Conservation (phyloP, 2,888 invertebrate species). For the Omphaloscelis lunosa region DNA sequence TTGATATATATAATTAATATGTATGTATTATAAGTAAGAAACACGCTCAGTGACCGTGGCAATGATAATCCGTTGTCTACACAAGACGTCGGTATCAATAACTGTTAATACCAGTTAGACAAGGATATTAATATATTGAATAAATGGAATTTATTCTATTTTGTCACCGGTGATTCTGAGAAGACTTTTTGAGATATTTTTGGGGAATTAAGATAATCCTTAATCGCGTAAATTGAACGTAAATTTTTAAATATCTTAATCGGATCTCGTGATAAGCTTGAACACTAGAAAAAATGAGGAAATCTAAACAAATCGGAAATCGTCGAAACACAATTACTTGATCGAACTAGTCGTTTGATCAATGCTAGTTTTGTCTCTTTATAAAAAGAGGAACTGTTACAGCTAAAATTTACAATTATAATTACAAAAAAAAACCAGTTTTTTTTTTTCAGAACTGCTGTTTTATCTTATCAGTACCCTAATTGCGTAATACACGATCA, state of each 20-base stretch:
- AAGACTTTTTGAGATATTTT: constrained; percentile 1
- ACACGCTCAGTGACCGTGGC: constrained; percentile 48
- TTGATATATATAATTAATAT: constrained; percentile 41
- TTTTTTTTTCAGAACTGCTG: background rate
- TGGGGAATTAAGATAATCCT: constrained; percentile 4
- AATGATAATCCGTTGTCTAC: constrained; percentile 54
- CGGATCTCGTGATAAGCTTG: constrained; percentile 1
- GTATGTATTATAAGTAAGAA: constrained; percentile 32
- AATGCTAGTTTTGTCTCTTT: background rate
- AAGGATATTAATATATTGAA: constrained; percentile 40
- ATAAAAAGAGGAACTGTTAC: background rate
- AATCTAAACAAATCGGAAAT: background rate
- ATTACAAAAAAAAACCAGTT: background rate
- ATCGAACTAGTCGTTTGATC: background rate
- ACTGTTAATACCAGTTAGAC: constrained; percentile 59
- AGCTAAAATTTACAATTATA: background rate
- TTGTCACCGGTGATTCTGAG: constrained; percentile 15
- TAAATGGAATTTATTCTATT: constrained; percentile 33
- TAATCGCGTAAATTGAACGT: background rate
- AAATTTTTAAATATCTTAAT: constrained; percentile 3
- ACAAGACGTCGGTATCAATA: constrained; percentile 42
- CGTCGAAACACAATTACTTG: background rate
- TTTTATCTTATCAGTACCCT: too few species aligned
- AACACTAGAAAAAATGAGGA: background rate
- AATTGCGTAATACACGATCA: too few species aligned